A percentile compares a stretch with the other conserved stretches of the same genome.
Evolutionary conservation across 2,797 vertebrate genomes (phyloP).

Genomic region (Siniperca obscura): DNA sequence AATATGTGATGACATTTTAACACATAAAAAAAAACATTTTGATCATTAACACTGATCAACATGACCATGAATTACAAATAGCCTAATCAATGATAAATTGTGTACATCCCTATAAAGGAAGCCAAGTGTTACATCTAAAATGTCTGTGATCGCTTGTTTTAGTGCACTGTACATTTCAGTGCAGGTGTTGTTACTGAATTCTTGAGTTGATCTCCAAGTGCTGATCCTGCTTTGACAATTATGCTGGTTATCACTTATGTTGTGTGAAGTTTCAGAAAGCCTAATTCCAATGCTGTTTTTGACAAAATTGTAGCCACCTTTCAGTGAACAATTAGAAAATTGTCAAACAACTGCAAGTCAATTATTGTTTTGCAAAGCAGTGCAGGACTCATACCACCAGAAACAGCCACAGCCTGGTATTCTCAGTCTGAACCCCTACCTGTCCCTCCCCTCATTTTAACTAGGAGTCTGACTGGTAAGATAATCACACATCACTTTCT

Average conservation of each 20-base stretch:
- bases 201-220: not conserved
- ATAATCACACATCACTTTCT: constrained; percentile 14
- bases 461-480: constrained; percentile 9
- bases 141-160: not conserved
- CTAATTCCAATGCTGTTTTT: not conserved
- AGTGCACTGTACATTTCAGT: too few species aligned
- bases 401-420: constrained; percentile 9
- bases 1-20: not conserved
- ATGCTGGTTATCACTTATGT: not conserved
- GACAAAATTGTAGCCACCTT: not conserved
- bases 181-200: not conserved
- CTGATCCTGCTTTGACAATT: not conserved
- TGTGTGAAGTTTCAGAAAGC: constrained; percentile 4
- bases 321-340: not conserved
- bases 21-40: not conserved
- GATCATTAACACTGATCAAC: not conserved
- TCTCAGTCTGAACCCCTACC: not conserved
- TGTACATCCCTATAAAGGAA: not conserved
- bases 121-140: not conserved
- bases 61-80: not conserved
- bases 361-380: constrained; percentile 10
- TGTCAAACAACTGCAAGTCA: not conserved
- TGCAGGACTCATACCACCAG: not conserved
- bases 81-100: not conserved
- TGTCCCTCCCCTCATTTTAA: constrained; percentile 14